A percentile compares a stretch with the other conserved stretches of the same genome.
phyloP scores from a whole-genome alignment of 2,113 vertebrate genomes.

The Oreotrochilus melanogaster region DNA sequence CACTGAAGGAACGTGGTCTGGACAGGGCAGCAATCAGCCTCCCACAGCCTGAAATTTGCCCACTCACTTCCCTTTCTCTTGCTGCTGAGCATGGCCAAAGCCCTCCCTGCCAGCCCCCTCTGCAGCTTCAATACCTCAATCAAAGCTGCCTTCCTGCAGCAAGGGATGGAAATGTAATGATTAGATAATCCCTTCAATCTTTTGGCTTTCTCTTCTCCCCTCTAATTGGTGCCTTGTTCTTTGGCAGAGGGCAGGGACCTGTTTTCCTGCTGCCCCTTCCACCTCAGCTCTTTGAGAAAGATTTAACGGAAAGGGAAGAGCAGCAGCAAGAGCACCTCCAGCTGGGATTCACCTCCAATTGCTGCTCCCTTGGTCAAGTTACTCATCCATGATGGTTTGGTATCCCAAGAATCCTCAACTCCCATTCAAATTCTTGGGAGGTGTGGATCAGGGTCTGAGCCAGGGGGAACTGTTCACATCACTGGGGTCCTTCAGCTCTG shows the following conservation, averaged over 20 bases:
- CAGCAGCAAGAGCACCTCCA: neutral
- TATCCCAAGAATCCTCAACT: neutral
- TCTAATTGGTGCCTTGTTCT: neutral
- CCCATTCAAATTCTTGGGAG: neutral
- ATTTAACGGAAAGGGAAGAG: neutral
- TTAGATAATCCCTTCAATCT: neutral
- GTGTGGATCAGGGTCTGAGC: accelerated
- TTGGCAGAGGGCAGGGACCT: neutral
- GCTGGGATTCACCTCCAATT: neutral
- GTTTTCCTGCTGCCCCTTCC: neutral
- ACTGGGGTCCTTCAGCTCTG: neutral
- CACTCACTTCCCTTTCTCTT: neutral
- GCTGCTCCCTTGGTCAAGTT: neutral
- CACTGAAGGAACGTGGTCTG: neutral
- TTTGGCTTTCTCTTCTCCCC: neutral
- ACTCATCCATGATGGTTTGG: neutral
- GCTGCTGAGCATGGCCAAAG: neutral
- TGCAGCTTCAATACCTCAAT: slow-evolving; percentile 31
- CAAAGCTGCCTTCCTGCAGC: slow-evolving; percentile 33
- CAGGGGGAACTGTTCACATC: accelerated
- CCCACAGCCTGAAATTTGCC: neutral
- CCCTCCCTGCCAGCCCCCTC: neutral
- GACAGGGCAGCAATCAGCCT: slow-evolving; percentile 54
- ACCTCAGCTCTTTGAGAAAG: accelerated
- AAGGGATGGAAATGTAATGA: neutral